Evolutionary conservation across 2,797 vertebrate genomes (phyloP), one percentile per base, ranked within the genome.

Genomic region (Sebastiscus tertius): DNA sequence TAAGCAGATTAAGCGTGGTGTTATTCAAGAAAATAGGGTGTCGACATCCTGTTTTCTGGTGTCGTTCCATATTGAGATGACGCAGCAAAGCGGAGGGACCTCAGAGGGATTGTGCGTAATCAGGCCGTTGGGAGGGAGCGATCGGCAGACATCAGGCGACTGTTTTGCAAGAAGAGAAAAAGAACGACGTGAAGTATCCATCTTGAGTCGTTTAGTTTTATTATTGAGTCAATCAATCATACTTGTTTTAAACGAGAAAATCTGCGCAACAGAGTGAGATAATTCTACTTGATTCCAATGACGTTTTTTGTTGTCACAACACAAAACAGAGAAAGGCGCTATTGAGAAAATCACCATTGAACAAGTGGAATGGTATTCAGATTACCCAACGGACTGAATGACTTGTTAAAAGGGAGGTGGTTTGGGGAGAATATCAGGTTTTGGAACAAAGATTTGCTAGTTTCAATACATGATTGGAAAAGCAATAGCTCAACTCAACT

Each of bases 1-100:
- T 75, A 36, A 65, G 9, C 42, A 33, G 36, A 39, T 33, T 78
- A 61, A 67, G 33, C 34, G 65, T 49, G 55, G 69, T 84, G 71
- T 83, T 79, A 49, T 78, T 75, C 60, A 79, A 81, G 72, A 70
- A 80, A 81, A 71, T 3, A 59, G 79, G 72, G 83, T 80, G 77
- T 85, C 8, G 62, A 67, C 64, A 11, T 84, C 75, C 52, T 83
- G 80, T 83, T 87, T 79, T 85, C 79, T 86, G 80, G 34, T 72
- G 9, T 72, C 6, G 5, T 63, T 81, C 73, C 58, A 27, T 68
- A 33, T 54, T 69, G 69, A 75, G 39, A 56, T 87, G 84, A 87
- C n/a, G 22, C 67, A 81, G 58, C 82, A 74, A 63, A 78, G 75
- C 8, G 34, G 5, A 71, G 9, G 1, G 39, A 67, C 63, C 67